These are phyloP conservation scores for Chelonia mydas DNA, from an alignment of 2,797 vertebrate genomes.

Conservation along the genomic window DNA sequence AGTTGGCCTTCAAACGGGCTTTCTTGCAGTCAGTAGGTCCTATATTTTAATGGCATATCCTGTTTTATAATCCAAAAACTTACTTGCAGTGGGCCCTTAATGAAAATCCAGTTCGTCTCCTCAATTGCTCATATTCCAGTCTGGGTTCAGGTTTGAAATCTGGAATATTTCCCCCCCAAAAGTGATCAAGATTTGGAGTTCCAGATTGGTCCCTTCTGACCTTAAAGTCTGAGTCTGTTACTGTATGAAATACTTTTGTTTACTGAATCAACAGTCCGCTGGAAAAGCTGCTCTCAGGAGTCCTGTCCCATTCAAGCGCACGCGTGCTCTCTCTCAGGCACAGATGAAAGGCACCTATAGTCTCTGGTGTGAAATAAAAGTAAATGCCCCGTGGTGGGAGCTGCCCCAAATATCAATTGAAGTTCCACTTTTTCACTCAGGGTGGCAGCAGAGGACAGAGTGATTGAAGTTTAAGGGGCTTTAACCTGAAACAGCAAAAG, in stretches of 20 bases:
- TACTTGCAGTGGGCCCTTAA: neutral
- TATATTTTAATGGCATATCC: neutral
- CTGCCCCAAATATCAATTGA: neutral
- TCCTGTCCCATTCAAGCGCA: neutral
- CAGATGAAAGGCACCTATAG: neutral
- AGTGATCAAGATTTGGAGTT: neutral
- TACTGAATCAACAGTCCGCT: fast-evolving
- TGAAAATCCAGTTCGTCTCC: neutral
- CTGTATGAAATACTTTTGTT: neutral
- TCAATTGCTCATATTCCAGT: neutral
- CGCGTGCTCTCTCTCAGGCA: neutral
- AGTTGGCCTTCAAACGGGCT: neutral
- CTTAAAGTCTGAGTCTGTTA: neutral
- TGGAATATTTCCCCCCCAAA: neutral
- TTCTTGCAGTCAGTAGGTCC: neutral
- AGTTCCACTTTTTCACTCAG: neutral
- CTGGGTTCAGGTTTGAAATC: neutral
- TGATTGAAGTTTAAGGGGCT: fast-evolving
- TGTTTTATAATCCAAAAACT: neutral
- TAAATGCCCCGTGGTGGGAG: neutral
- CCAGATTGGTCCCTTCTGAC: neutral
- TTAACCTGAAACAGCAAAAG: fast-evolving
- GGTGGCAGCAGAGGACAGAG: constrained; percentile 60
- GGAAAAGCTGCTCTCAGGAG: neutral
- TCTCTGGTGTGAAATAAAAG: neutral